Evolutionary conservation across 2,113 vertebrate genomes (phyloP), one percentile per base, ranked within the genome.

Genomic region (Anseranas semipalmata): DNA sequence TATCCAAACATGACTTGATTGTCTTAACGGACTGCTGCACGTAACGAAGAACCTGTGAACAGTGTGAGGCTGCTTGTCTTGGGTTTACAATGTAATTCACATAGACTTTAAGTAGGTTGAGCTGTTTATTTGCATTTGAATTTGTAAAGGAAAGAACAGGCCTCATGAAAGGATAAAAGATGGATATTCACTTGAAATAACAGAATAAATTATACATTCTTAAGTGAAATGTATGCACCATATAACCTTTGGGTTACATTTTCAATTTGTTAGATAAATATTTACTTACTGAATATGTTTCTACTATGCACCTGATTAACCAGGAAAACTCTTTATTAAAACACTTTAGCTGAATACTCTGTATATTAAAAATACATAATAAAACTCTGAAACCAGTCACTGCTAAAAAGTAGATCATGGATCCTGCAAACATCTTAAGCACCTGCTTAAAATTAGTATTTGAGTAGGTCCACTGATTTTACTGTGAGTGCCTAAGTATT

Each of bases 311-410:
- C 66, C 30, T 14, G 84, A 82, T 85, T 48, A 81, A 75, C 30
- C 52, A 75, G 76, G 71, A 92, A 41, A 78, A 52, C 9, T 56
- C 43, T 65, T 65, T 72, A 84, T 32, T 90, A 84, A 91, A 91
- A 86, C 8, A 20, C n/a, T 88, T 96, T 92, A 82, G 76, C 82
- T 85, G 62, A 81, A 85, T 89, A 85, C 83, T 93, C 92, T 96
- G 80, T n/a, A 35, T 95, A 87, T 94, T 96, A 97, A 95, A 97
- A 96, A 95, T 95, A 95, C 80, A 14, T 94, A 48, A 68, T 56
- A 90, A 63, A 92, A 79, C 82, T 91, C 95, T 93, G 60, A 85
- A 89, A 92, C 30, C 41, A 83, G 39, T 87, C 55, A 32, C 53
- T 80, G 94, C 70, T 92, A 94, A 85, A 87, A 95, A 46, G 35